Conservation (phyloP, 1,140 invertebrate species). For the Neodiprion virginianus region DNA sequence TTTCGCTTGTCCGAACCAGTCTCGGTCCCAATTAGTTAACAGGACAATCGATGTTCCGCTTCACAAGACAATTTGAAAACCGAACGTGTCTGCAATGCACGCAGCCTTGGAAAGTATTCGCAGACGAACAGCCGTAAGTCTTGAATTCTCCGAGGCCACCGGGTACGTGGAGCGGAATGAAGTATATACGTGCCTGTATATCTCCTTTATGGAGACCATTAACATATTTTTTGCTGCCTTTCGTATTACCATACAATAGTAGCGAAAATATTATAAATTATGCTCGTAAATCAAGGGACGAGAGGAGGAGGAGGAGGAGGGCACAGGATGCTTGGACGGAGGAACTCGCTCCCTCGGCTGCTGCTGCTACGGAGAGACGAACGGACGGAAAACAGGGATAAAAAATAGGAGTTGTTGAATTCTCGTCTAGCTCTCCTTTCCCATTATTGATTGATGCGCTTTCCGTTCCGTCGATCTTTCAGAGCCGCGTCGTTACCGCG, state of each 20-base stretch:
- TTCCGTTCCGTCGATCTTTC: no score
- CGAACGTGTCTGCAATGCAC: no score
- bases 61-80: no score
- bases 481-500: no score
- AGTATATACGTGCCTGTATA: conserved; percentile 55
- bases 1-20: background rate
- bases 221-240: conserved; percentile 58
- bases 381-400: background rate
- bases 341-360: background rate
- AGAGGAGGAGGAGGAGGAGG: background rate
- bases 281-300: background rate
- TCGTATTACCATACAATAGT: conserved; percentile 61
- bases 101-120: no score
- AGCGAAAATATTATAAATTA: conserved; percentile 57
- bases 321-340: conserved; percentile 12
- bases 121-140: no score
- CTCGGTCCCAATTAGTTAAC: background rate
- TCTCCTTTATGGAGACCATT: conserved; percentile 61
- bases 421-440: background rate
- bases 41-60: background rate
- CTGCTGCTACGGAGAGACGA: background rate
- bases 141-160: conserved; percentile 45
- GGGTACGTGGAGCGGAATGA: conserved; percentile 54
- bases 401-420: background rate
- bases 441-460: background rate